These are phyloP conservation scores for Nycticorax nycticorax DNA, from an alignment of 2,113 vertebrate species.

Conservation along the genomic window DNA sequence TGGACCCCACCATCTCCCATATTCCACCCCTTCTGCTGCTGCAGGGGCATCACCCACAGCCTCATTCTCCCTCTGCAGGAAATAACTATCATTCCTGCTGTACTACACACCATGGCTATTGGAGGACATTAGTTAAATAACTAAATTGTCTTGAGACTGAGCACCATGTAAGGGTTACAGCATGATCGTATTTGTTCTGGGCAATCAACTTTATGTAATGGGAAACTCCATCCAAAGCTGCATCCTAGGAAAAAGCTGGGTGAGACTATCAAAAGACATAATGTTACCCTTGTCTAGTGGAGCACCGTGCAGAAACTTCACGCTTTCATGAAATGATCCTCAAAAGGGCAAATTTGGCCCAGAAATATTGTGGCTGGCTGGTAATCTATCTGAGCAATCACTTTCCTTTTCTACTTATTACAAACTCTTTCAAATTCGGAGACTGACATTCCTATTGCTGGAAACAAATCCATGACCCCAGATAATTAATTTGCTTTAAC, in stretches of 20 bases:
- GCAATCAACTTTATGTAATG: constrained; percentile 39
- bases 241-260: not conserved
- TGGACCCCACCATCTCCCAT: not conserved
- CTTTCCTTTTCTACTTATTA: constrained; percentile 4
- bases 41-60: constrained; percentile 1
- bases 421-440: not conserved
- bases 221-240: constrained; percentile 13
- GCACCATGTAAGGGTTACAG: not conserved
- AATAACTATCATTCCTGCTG: constrained; percentile 56
- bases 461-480: constrained; percentile 34
- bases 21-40: not conserved
- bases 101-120: not conserved
- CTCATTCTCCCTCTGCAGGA: constrained; percentile 24
- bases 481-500: constrained; percentile 65
- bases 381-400: not conserved
- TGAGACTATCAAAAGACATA: not conserved
- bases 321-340: not conserved
- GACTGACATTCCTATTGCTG: constrained; percentile 45
- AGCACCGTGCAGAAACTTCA: not conserved
- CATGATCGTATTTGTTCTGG: constrained; percentile 20
- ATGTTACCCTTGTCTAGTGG: not conserved
- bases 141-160: constrained; percentile 55
- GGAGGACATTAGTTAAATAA: constrained; percentile 41
- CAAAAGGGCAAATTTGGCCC: not conserved
- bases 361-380: not conserved